phyloP scores from a whole-genome alignment of 2,797 vertebrate species.

The Lutjanus campechanus region DNA sequence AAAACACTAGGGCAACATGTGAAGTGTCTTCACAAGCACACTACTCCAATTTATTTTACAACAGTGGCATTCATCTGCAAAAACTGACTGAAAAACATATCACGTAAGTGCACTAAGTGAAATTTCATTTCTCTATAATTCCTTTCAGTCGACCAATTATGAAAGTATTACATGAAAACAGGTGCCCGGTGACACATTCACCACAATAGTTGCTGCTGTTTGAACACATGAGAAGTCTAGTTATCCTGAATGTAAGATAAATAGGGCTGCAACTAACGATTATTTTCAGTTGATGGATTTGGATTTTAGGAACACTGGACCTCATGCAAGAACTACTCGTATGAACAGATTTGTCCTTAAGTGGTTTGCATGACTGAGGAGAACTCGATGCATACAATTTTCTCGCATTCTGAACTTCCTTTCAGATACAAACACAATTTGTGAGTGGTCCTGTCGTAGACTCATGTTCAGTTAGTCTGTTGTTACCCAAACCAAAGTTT shows the following conservation, averaged over 20 bases:
- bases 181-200: not conserved
- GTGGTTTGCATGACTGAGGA: no score
- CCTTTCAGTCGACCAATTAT: not conserved
- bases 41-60: not conserved
- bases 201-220: not conserved
- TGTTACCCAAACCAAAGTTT: no score
- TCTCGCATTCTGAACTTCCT: no score
- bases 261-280: no score
- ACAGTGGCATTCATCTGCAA: not conserved
- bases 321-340: no score
- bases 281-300: no score
- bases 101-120: not conserved
- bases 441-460: no score
- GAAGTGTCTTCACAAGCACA: slow-evolving; percentile 14
- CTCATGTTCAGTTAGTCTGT: no score
- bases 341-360: no score
- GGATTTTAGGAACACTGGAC: no score
- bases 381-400: no score
- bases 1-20: slow-evolving; percentile 7
- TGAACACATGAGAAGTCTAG: not conserved
- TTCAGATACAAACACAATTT: no score
- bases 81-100: not conserved
- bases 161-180: slow-evolving; percentile 12
- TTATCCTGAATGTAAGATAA: slow-evolving; percentile 1
- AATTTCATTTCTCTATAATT: not conserved